A percentile compares a stretch with the other conserved stretches of the same genome.
Evolutionary conservation across 2,888 invertebrate genomes (phyloP).

Genomic region (Spilarctia lutea): DNA sequence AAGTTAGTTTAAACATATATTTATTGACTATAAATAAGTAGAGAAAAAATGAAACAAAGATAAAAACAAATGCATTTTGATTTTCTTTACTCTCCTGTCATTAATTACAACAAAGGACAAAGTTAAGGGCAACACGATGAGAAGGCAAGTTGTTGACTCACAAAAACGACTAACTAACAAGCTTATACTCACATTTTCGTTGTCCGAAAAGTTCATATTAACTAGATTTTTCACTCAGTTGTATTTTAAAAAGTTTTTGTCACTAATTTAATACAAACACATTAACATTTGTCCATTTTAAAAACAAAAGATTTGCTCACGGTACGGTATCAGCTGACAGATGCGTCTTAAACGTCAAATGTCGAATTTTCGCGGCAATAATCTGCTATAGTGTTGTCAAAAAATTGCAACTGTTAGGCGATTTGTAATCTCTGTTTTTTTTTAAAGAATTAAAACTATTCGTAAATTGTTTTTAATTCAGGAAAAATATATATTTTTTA

Average conservation of each 20-base stretch:
- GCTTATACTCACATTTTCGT: slow-evolving; percentile 79
- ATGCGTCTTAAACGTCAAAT: slow-evolving; percentile 49
- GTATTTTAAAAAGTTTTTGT: slow-evolving; percentile 9
- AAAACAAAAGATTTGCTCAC: slow-evolving; percentile 8
- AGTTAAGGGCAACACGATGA: slow-evolving; percentile 23
- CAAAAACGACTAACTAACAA: slow-evolving; percentile 20
- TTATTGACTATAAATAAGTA: background rate
- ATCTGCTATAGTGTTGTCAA: background rate
- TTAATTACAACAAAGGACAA: slow-evolving; percentile 17
- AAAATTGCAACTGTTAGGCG: background rate
- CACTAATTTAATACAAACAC: slow-evolving; percentile 40
- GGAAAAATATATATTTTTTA: too few species aligned
- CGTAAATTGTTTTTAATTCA: too few species aligned
- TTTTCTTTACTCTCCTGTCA: background rate
- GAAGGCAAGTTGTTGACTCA: slow-evolving; percentile 29
- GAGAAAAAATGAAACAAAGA: background rate
- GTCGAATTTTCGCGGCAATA: slow-evolving; percentile 74
- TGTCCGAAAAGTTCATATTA: slow-evolving; percentile 80
- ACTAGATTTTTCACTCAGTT: slow-evolving; percentile 4
- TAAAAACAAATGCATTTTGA: background rate
- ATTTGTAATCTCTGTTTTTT: background rate
- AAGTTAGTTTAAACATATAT: background rate
- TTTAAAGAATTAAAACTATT: background rate
- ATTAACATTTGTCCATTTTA: slow-evolving; percentile 7
- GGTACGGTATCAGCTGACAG: slow-evolving; percentile 58